A percentile compares a stretch with the other conserved stretches of the same genome.
phyloP scores from a whole-genome alignment of 30 jellyfish, hydroid and myxozoan species.

The Cassiopea xamachana region DNA sequence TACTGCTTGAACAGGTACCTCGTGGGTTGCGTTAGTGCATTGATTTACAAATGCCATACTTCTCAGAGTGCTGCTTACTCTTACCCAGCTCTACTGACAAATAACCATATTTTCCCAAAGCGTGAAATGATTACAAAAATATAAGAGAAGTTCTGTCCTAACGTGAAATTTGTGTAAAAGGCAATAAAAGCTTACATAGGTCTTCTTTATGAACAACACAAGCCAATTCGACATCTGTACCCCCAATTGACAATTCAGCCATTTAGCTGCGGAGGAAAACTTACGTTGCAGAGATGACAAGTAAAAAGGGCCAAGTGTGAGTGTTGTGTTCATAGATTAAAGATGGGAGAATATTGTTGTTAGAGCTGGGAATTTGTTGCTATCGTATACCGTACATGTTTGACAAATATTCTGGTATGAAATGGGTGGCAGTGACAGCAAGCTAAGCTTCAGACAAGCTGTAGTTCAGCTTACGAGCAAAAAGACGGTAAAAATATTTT shows the following conservation, averaged over 20 bases:
- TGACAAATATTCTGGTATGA: constrained; percentile 12
- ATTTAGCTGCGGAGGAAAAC: neutral
- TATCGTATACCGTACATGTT: neutral
- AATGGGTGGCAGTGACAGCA: constrained; percentile 99
- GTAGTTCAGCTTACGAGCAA: constrained; percentile 99
- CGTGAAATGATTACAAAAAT: too few species aligned
- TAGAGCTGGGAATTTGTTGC: neutral
- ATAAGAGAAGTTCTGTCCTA: too few species aligned
- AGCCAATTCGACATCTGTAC: too few species aligned
- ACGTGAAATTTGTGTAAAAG: too few species aligned
- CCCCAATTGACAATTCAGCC: too few species aligned
- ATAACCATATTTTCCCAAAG: neutral
- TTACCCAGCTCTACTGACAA: neutral
- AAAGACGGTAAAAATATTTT: constrained; percentile 84
- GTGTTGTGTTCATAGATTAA: neutral
- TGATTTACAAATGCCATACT: neutral
- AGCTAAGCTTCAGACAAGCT: constrained; percentile 96
- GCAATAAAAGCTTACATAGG: too few species aligned
- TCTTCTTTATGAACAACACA: too few species aligned
- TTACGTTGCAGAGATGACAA: neutral
- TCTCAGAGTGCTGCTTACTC: neutral
- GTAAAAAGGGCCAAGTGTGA: neutral
- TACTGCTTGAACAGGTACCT: constrained; percentile 3
- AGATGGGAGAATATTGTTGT: neutral
- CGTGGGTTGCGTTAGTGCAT: neutral